phyloP scores from a whole-genome alignment of 2,888 invertebrate species.

The Hololepta plana region DNA sequence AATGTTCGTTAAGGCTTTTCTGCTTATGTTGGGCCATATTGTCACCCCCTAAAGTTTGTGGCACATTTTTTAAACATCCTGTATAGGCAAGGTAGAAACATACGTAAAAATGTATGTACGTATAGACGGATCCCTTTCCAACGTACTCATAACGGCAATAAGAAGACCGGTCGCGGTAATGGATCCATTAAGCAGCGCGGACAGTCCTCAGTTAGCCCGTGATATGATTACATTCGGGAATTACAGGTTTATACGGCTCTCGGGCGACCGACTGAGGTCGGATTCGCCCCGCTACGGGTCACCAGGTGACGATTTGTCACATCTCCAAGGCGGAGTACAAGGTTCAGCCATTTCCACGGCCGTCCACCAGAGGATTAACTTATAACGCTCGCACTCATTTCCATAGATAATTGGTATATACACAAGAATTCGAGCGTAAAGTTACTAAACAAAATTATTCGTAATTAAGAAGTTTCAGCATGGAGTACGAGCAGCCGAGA shows the following conservation, averaged over 20 bases:
- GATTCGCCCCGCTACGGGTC: constrained; percentile 24
- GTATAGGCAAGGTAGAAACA: too few relatives aligned
- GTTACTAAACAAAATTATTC: constrained; percentile 16
- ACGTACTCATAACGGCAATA: constrained; percentile 13
- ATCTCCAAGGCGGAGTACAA: constrained; percentile 28
- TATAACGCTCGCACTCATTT: constrained; percentile 10
- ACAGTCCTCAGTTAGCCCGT: constrained; percentile 17
- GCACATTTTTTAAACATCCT: too few relatives aligned
- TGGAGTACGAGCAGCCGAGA: background rate
- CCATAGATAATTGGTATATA: constrained; percentile 11
- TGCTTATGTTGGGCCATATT: too few relatives aligned
- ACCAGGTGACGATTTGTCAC: constrained; percentile 32
- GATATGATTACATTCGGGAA: constrained; percentile 24
- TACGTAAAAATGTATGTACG: too few relatives aligned
- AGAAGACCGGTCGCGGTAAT: constrained; percentile 20
- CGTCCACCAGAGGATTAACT: constrained; percentile 14
- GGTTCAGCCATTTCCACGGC: constrained; percentile 28
- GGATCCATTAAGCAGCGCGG: constrained; percentile 22
- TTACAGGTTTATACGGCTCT: constrained; percentile 23
- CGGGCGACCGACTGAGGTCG: constrained; percentile 22
- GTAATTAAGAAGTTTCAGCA: constrained; percentile 14
- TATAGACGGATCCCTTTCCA: constrained; percentile 15
- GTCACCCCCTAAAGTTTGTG: too few relatives aligned
- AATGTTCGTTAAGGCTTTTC: too few relatives aligned
- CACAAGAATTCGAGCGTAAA: constrained; percentile 12